Percentiles rank a stretch among this genome's conserved stretches.
phyloP scores from a whole-genome alignment of 2,113 vertebrate species.

The Ictidomys tridecemlineatus region DNA sequence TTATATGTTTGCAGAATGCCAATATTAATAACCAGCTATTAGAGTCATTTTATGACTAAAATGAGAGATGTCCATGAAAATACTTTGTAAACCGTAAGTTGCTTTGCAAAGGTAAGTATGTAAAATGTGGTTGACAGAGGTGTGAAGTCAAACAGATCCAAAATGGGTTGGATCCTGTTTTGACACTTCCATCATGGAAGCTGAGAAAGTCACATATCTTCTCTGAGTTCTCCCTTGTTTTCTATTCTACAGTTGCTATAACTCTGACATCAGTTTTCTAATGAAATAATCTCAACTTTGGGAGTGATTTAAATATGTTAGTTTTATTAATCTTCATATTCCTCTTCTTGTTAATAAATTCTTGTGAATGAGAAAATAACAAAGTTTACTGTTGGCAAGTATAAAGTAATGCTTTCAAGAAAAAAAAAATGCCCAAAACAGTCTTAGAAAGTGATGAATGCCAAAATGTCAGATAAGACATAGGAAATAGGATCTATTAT shows the following conservation, averaged over 20 bases:
- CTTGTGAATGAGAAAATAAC: neutral
- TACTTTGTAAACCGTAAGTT: neutral
- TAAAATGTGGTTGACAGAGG: neutral
- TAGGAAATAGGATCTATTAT: conserved; percentile 50
- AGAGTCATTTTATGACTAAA: neutral
- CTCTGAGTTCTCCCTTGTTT: neutral
- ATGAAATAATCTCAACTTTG: conserved; percentile 16
- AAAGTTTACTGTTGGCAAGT: neutral
- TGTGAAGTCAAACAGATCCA: neutral
- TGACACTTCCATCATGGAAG: neutral
- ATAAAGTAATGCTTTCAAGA: conserved; percentile 13
- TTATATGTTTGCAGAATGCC: neutral
- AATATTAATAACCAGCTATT: neutral
- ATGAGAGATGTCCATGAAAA: neutral
- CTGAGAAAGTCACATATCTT: neutral
- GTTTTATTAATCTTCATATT: conserved; percentile 35
- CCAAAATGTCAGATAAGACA: conserved; percentile 65
- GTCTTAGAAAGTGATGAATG: conserved; percentile 54
- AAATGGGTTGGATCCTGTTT: neutral
- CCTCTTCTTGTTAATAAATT: conserved; percentile 24
- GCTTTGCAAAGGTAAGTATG: neutral
- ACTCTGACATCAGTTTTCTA: conserved; percentile 23
- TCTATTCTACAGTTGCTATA: neutral
- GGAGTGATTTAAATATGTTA: neutral
- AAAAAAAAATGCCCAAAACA: neutral